Evolutionary conservation across 2,797 vertebrate species (phyloP).

Genomic region (Miichthys miiuy): DNA sequence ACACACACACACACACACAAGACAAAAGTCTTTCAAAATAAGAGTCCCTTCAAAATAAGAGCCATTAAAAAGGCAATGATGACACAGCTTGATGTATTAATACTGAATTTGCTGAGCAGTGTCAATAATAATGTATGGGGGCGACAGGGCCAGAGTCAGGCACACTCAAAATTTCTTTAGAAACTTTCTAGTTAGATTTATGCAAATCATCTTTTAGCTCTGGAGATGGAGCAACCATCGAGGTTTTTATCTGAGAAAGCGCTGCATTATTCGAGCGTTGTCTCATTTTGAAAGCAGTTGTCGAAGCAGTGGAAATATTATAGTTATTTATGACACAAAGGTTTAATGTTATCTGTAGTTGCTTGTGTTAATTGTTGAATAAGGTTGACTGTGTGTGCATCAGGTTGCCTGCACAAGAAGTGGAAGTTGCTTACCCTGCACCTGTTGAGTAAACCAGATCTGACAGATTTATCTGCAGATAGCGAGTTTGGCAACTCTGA

Average conservation of each 20-base stretch:
- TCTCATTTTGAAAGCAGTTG: not conserved
- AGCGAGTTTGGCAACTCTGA: not conserved
- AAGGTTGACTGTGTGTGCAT: not conserved
- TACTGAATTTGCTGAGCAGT: too few relatives aligned
- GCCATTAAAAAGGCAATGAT: too few relatives aligned
- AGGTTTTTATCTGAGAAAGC: not conserved
- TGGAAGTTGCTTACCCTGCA: not conserved
- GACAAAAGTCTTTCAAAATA: too few relatives aligned
- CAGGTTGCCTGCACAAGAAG: not conserved
- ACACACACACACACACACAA: too few relatives aligned
- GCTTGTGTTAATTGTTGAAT: not conserved
- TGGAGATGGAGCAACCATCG: not conserved
- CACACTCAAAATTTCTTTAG: too few relatives aligned
- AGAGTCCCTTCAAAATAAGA: too few relatives aligned
- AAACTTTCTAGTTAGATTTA: not conserved
- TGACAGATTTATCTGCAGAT: not conserved
- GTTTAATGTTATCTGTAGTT: not conserved
- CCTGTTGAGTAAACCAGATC: not conserved
- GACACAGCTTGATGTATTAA: too few relatives aligned
- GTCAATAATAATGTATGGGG: too few relatives aligned
- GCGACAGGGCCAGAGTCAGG: too few relatives aligned
- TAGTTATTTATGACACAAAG: not conserved
- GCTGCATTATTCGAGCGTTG: not conserved
- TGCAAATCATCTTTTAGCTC: not conserved
- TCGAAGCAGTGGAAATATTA: not conserved